These are phyloP conservation scores for Leptobrachium leishanense DNA, from an alignment of 2,113 vertebrate species.

Conservation along the genomic window DNA sequence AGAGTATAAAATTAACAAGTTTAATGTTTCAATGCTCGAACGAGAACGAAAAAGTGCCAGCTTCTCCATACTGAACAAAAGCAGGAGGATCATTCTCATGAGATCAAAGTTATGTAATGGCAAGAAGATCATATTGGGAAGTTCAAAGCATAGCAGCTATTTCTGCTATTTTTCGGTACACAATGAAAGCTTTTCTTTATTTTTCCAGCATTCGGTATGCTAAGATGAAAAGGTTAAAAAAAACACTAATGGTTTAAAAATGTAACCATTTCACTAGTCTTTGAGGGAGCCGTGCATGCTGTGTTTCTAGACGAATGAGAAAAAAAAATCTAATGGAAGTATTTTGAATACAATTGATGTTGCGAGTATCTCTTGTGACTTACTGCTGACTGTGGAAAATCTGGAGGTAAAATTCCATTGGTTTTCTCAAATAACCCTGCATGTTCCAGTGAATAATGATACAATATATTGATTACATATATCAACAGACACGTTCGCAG, in stretches of 20 bases:
- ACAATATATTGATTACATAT: no score
- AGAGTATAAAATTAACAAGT: conserved; percentile 26
- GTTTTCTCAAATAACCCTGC: no score
- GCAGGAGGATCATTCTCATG: conserved; percentile 24
- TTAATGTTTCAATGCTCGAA: not conserved
- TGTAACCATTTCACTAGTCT: conserved; percentile 40
- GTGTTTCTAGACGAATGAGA: conserved; percentile 36
- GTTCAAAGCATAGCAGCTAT: conserved; percentile 46
- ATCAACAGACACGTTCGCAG: no score
- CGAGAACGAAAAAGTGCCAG: conserved; percentile 28
- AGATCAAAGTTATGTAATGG: conserved; percentile 37
- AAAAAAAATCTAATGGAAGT: not conserved
- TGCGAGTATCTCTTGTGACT: no score
- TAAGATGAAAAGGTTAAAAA: conserved; percentile 23
- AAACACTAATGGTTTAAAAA: conserved; percentile 31
- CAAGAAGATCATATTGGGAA: conserved; percentile 43
- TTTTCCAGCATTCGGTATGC: conserved; percentile 28
- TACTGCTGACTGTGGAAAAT: no score
- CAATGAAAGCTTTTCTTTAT: conserved; percentile 31
- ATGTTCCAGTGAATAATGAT: no score
- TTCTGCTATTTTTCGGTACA: conserved; percentile 20
- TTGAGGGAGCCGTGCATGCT: not conserved
- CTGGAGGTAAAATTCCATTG: no score
- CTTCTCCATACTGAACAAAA: conserved; percentile 13
- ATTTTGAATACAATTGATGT: no score